Conservation (phyloP, 2,888 invertebrate species). For the Drosophila sordidula region DNA sequence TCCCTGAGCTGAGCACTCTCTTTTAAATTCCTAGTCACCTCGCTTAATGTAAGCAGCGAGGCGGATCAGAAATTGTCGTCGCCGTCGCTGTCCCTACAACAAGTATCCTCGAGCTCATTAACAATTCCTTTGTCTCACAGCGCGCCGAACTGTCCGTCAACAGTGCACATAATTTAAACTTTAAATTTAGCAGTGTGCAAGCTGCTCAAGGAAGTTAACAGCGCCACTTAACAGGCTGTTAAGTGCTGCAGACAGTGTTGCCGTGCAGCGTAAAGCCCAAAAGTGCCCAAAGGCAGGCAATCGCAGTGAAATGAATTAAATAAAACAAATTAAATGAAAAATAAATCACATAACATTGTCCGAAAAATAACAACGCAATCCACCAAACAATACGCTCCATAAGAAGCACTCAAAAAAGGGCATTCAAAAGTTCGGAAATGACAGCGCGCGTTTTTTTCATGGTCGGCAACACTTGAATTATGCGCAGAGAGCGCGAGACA, state of each 20-base stretch:
- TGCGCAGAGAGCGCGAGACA: conserved; percentile 50
- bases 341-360: neutral
- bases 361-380: neutral
- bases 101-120: conserved; percentile 60
- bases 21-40: conserved; percentile 70
- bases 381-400: neutral
- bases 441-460: conserved; percentile 32
- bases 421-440: conserved; percentile 11
- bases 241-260: conserved; percentile 1
- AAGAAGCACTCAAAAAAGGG: conserved; percentile 1
- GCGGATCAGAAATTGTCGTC: conserved; percentile 62
- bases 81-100: conserved; percentile 2
- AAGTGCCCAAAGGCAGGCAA: neutral
- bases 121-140: conserved; percentile 72
- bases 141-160: conserved; percentile 64
- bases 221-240: neutral
- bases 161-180: conserved; percentile 5
- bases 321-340: neutral
- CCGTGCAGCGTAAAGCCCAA: neutral
- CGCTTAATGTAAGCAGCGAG: conserved; percentile 71
- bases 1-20: conserved; percentile 19
- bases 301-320: neutral
- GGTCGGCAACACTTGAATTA: conserved; percentile 61
- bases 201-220: neutral
- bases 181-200: neutral